Base-by-base conservation (phyloP, 2,888 invertebrate genomes). In the Agrochola lota region DNA sequence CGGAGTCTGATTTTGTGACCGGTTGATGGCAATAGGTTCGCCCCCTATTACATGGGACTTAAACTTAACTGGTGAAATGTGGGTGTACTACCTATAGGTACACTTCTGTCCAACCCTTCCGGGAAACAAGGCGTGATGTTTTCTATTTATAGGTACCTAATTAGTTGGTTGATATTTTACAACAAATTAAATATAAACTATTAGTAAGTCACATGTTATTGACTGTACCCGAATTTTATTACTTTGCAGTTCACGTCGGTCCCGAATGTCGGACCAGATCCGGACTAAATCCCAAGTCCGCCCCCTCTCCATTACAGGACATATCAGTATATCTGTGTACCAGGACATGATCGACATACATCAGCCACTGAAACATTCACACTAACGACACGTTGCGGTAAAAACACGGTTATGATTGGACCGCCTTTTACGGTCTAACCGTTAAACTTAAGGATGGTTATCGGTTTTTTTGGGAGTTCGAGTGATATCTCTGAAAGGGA, bases 371-470 rank as follows among this genome's bases (percentile, higher is more conserved):
- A 92, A 94, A 93, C 88, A 94, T 95, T 94, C 89, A 94, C 86
- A 80, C 84, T 93, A 94, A 94, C 91, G 91, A 90, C 90, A 88
- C 85, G 80, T 78, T 57, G 43, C 35, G 23, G 71, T 87, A 91
- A 91, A 93, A 92, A 90, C 92, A 93, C 90, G 90, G 91, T 93
- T 93, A 94, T 94, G 93, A 94, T 93, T 90, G 91, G 81, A 79
- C 82, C 85, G 77, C 84, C 81, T 90, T 90, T 90, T 88, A 85
- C 77, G 55, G 55, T 40, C 49, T 63, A 30, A 63, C 49, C 43
- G 35, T 83, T 60, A 66, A 79, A 66, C 15, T 74, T 86, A 74
- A 66, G n/a, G 67, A 78, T 46, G 71, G 60, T 57, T 71, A 64
- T 40, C 64, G 26, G 57, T 15, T 68, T 71, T 40, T 81, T 75